phyloP scores from a whole-genome alignment of 2,113 vertebrate genomes.

The Macaca mulatta region DNA sequence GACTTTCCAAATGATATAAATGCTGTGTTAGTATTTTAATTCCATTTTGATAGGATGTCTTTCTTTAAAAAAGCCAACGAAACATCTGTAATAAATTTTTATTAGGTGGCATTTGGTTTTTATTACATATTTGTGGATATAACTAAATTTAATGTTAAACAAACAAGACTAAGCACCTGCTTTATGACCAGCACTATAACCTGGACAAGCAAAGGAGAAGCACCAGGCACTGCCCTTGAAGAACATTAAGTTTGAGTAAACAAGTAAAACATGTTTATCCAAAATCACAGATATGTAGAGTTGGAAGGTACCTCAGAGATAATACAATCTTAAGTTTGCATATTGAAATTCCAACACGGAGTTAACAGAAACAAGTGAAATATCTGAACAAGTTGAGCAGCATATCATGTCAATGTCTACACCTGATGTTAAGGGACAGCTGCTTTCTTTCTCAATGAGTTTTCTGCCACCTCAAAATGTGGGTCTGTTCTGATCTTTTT shows the following conservation, averaged over 20 bases:
- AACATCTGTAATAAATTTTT: conserved; percentile 48
- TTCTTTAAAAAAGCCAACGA: conserved; percentile 50
- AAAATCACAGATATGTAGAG: background rate
- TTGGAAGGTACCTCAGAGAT: background rate
- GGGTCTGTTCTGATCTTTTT: background rate
- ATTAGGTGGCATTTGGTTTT: conserved; percentile 58
- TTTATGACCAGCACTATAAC: background rate
- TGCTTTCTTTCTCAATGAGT: background rate
- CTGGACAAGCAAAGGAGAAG: background rate
- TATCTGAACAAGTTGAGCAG: background rate
- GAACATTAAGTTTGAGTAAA: background rate
- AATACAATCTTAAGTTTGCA: background rate
- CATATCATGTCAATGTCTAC: no score
- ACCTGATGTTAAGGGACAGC: background rate
- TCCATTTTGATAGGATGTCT: conserved; percentile 20
- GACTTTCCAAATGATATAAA: background rate
- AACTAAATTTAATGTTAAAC: conserved; percentile 46
- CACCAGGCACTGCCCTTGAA: background rate
- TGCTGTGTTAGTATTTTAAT: background rate
- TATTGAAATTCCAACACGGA: background rate
- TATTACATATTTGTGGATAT: conserved; percentile 37
- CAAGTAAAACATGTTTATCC: background rate
- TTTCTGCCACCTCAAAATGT: background rate
- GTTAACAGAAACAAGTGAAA: background rate
- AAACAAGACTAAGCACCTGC: conserved; percentile 37